Conservation (phyloP, 2,888 invertebrate genomes). For the Sarcophaga caerulescens region DNA sequence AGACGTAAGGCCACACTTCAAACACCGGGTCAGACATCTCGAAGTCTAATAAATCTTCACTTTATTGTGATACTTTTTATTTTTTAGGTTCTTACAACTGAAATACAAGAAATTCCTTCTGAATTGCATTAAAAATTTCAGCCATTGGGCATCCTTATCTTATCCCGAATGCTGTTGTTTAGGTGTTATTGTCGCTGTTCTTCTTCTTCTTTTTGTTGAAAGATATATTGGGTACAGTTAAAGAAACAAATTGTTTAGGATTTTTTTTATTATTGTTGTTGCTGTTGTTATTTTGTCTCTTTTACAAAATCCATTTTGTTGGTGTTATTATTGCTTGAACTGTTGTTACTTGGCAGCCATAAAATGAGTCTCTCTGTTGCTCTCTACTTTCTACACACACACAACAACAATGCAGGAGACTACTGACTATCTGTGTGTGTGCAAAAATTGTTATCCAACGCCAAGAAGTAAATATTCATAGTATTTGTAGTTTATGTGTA, state of each 20-base stretch:
- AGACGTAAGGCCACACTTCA: too few species aligned
- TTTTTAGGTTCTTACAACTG: too few species aligned
- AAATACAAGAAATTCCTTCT: too few species aligned
- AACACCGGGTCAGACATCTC: too few species aligned
- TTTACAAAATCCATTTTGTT: slow-evolving; percentile 33
- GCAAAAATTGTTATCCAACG: slow-evolving; percentile 58
- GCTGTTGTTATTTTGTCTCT: slow-evolving; percentile 20
- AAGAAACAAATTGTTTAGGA: slow-evolving; percentile 67
- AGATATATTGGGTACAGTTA: slow-evolving; percentile 66
- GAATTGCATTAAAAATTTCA: background rate
- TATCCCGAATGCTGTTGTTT: background rate
- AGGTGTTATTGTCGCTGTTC: slow-evolving; percentile 5
- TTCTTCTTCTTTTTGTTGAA: slow-evolving; percentile 46
- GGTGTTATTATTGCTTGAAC: slow-evolving; percentile 60
- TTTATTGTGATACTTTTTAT: too few species aligned
- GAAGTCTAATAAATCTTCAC: too few species aligned
- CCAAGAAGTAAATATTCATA: slow-evolving; percentile 68
- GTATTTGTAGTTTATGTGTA: slow-evolving; percentile 39
- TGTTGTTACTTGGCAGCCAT: slow-evolving; percentile 60
- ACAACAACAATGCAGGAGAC: too few species aligned
- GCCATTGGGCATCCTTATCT: slow-evolving; percentile 36
- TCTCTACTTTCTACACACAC: background rate
- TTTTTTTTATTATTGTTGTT: slow-evolving; percentile 7
- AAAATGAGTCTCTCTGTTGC: slow-evolving; percentile 51
- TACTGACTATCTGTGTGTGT: background rate